Evolutionary conservation across 2,113 vertebrate species (phyloP), one percentile per base, ranked within the genome.

Genomic region (Merops nubicus): DNA sequence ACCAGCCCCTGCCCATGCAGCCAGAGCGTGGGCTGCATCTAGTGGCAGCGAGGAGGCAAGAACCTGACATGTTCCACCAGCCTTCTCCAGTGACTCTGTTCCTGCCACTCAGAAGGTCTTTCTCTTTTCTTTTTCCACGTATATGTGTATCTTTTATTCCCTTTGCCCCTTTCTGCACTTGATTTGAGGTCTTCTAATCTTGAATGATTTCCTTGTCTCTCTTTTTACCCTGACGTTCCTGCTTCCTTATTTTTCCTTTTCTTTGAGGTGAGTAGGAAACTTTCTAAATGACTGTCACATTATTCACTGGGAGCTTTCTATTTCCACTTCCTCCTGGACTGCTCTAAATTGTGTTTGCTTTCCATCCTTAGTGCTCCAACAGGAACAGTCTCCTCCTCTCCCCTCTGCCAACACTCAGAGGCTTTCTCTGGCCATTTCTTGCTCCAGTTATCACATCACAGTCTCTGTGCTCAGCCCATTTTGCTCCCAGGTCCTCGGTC

Each of bases 381-480:
- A 75, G 56, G 43, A 84, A 84, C 74, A 64, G 62, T 45, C 56
- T 88, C 43, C 33, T 69, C 23, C 40, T 78, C 19, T 45, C n/a
- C 5, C 15, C 68, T 75, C 60, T 92, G 68, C 29, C 56, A 93
- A 72, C 36, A 56, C 51, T 8, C 62, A 54, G 88, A 93, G 36
- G 25, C 21, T 84, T 86, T 90, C 34, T 77, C 45, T 70, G 23
- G 38, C 36, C 60, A 86, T 75, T 90, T 81, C 79, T 91, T 73
- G 15, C 31, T 88, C 21, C 72, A 74, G 42, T 82, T 80, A 65
- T 45, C 65, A 45, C 34, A 91, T 63, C 33, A 21, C 43, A 29
- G 45, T 43, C 34, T 91, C 57, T 77, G 40, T 28, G n/a, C 53
- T 91, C 48, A 64, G 28, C 6, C n/a, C 36, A 47, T 83, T 76